Base-by-base conservation (phyloP, 2,797 vertebrate species). In the Pampus argenteus region DNA sequence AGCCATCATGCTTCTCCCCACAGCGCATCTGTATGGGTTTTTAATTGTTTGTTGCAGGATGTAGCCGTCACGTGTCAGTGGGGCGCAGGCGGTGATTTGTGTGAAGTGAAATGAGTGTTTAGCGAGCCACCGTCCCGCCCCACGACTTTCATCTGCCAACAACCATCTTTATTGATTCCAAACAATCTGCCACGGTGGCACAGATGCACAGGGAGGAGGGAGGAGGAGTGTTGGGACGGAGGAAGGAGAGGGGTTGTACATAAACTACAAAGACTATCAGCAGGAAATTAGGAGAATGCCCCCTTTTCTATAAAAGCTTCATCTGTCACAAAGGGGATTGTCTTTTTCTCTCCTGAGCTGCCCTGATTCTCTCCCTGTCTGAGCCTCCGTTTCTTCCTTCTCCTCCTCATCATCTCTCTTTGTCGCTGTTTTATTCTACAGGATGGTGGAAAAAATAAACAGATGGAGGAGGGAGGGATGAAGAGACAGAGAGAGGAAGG, bases 101-200 rank as follows among this genome's bases (percentile, higher is more conserved):
- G 88, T 79, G 84, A 85, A 86, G 87, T 10, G 70, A 88, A 85
- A 83, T 74, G 85, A 83, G 87, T 82, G 66, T 90, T 91, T 88
- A 91, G 88, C 49, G 22, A 71, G 81, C 79, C 73, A 47, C 59
- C 45, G 56, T 83, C 88, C 84, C 84, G 66, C 88, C 88, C 82
- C 62, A 9, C 54, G 74, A 87, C 85, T 91, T 85, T 91, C 83
- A 79, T 91, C 87, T 84, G 88, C 88, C 89, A 89, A 78, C 85
- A 87, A 76, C 78, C 78, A 55, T 90, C 84, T 90, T 90, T 90
- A 92, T 91, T 85, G 91, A 91, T 91, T 91, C 86, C 81, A 78
- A 87, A 86, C 87, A 90, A 77, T 89, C 79, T 88, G 86, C 81
- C 77, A 59, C 34, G 22, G 70, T 52, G 69, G 73, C 38, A 42